Evolutionary conservation across 2,113 vertebrate species (phyloP).

Genomic region (Mobula birostris): DNA sequence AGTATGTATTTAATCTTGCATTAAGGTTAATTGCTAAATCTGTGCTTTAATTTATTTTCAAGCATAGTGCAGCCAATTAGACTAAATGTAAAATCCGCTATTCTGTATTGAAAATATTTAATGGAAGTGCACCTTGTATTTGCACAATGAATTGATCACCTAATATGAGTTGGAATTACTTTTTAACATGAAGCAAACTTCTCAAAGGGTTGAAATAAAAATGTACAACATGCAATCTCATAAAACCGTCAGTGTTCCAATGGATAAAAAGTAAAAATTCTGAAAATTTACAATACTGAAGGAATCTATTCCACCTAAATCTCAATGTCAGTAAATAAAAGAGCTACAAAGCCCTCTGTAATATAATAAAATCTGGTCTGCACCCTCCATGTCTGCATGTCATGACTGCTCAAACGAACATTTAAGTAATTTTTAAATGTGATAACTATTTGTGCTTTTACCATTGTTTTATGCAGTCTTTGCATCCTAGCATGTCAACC

Average conservation of each 20-base stretch:
- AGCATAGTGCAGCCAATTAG: not conserved
- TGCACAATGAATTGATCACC: not conserved
- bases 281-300: no score
- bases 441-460: no score
- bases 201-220: constrained; percentile 16
- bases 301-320: no score
- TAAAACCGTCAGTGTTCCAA: not conserved
- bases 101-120: not conserved
- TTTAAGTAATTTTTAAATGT: no score
- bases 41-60: not conserved
- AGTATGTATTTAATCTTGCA: not conserved
- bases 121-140: not conserved
- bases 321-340: no score
- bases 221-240: not conserved
- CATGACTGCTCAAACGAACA: no score
- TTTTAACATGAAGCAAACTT: not conserved
- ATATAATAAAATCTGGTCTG: no score
- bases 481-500: no score
- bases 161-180: not conserved
- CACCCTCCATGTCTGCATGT: no score
- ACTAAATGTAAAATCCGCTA: not conserved
- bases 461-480: no score
- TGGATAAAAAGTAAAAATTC: no score
- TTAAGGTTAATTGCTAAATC: not conserved
- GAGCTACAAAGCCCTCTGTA: no score